Percentiles rank a stretch among this genome's conserved stretches.
These are phyloP conservation scores for Homalodisca vitripennis DNA, from an alignment of 1,140 invertebrate species.

Conservation along the genomic window DNA sequence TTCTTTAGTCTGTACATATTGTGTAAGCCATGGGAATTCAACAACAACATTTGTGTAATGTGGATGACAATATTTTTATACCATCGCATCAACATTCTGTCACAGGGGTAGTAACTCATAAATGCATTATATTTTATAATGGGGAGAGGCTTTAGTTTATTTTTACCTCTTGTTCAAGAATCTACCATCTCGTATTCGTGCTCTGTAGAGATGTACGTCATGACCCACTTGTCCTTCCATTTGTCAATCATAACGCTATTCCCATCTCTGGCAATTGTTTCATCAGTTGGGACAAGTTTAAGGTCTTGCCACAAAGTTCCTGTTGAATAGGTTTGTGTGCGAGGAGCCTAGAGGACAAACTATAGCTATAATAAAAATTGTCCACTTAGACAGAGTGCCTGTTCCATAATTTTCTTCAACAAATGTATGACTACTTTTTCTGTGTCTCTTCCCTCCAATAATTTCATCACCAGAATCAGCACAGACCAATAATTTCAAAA, in stretches of 20 bases:
- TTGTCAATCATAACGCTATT: conserved; percentile 21
- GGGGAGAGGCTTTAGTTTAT: conserved; percentile 18
- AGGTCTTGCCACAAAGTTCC: conserved; percentile 37
- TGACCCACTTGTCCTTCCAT: conserved; percentile 23
- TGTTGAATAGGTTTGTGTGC: conserved; percentile 37
- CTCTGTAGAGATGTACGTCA: conserved; percentile 9
- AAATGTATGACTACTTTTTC: no score
- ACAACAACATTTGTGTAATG: no score
- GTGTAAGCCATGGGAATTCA: no score
- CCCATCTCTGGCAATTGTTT: conserved; percentile 2
- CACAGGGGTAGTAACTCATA: conserved; percentile 44
- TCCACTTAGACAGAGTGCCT: conserved; percentile 38
- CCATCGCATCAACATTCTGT: conserved; percentile 43
- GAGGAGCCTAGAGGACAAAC: no score
- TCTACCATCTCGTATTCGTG: conserved; percentile 15
- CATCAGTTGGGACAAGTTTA: conserved; percentile 37
- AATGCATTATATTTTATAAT: conserved; percentile 28
- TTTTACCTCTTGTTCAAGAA: background rate
- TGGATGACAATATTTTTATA: no score
- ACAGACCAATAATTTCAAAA: background rate
- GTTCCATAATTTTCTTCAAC: background rate
- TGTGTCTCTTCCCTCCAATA: no score
- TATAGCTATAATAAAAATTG: conserved; percentile 39
- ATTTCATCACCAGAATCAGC: no score
- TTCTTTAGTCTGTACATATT: conserved; percentile 37